These are phyloP conservation scores for Nanorana parkeri DNA, from an alignment of 2,113 vertebrate genomes.

Conservation along the genomic window DNA sequence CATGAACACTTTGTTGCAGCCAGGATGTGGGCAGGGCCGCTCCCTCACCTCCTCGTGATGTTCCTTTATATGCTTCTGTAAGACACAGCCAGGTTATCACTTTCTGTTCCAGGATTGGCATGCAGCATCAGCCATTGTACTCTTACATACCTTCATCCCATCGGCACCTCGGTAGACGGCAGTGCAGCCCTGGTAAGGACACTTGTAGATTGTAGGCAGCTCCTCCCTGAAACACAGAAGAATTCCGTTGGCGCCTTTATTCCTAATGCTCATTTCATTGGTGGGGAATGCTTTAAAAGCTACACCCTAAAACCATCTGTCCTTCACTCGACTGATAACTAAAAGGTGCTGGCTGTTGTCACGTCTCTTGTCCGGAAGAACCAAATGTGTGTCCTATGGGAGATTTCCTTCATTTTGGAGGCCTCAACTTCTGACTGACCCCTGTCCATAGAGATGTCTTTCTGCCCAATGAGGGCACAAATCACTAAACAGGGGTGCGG, in stretches of 20 bases:
- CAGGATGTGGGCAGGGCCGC: constrained; percentile 93
- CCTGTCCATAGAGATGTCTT: too few relatives aligned
- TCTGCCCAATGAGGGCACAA: too few relatives aligned
- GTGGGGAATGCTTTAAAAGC: too few relatives aligned
- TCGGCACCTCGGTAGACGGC: constrained; percentile 92
- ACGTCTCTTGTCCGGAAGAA: too few relatives aligned
- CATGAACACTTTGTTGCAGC: constrained; percentile 98
- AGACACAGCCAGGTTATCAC: background rate
- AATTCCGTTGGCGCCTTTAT: background rate
- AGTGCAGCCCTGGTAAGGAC: constrained; percentile 93
- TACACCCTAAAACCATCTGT: too few relatives aligned
- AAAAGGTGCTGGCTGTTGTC: too few relatives aligned
- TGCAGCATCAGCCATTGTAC: background rate
- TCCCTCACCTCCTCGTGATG: constrained; percentile 93
- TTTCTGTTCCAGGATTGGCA: background rate
- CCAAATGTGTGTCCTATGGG: too few relatives aligned
- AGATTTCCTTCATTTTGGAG: too few relatives aligned
- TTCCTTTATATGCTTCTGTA: constrained; percentile 94
- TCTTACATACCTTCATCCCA: constrained; percentile 86
- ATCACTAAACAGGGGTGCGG: too few relatives aligned
- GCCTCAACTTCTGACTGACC: too few relatives aligned
- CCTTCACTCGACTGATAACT: too few relatives aligned
- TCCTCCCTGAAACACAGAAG: constrained; percentile 82
- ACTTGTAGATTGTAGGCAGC: constrained; percentile 96
- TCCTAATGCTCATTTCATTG: too few relatives aligned